Conservation (phyloP, 1,140 invertebrate species). For the Solenopsis invicta region DNA sequence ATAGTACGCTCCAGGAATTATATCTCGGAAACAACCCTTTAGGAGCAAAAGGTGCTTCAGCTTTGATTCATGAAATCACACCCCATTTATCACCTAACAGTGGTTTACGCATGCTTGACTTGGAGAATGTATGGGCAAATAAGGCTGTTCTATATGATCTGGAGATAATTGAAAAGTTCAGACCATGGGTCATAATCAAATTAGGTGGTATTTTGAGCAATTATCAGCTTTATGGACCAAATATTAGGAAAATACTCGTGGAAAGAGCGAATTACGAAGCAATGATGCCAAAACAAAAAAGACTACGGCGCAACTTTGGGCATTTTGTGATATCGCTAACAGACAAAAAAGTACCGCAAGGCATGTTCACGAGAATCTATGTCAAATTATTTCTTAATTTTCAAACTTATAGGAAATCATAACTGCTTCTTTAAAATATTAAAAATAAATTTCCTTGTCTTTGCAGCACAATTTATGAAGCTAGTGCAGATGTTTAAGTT, state of each 20-base stretch:
- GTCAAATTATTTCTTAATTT: not conserved
- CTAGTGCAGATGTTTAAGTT: conserved; percentile 81
- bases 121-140: conserved; percentile 84
- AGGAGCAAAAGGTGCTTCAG: conserved; percentile 71
- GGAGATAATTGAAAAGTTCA: conserved; percentile 75
- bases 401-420: not conserved
- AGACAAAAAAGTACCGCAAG: conserved; percentile 68
- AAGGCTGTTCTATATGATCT: conserved; percentile 79
- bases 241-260: conserved; percentile 83
- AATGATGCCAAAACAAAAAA: conserved; percentile 84
- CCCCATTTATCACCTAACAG: conserved; percentile 64
- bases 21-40: conserved; percentile 81
- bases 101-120: conserved; percentile 80
- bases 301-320: conserved; percentile 84
- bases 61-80: conserved; percentile 72
- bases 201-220: conserved; percentile 85
- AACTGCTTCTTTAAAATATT: conserved; percentile 41
- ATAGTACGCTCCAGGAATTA: conserved; percentile 76
- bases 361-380: conserved; percentile 42
- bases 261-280: conserved; percentile 84
- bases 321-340: conserved; percentile 80
- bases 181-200: conserved; percentile 80
- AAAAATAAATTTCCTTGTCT: conserved; percentile 58
- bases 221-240: conserved; percentile 84
- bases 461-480: conserved; percentile 79